A percentile compares a stretch with the other conserved stretches of the same genome.
phyloP scores from a whole-genome alignment of 2,888 invertebrate genomes.

The Merodon equestris region DNA sequence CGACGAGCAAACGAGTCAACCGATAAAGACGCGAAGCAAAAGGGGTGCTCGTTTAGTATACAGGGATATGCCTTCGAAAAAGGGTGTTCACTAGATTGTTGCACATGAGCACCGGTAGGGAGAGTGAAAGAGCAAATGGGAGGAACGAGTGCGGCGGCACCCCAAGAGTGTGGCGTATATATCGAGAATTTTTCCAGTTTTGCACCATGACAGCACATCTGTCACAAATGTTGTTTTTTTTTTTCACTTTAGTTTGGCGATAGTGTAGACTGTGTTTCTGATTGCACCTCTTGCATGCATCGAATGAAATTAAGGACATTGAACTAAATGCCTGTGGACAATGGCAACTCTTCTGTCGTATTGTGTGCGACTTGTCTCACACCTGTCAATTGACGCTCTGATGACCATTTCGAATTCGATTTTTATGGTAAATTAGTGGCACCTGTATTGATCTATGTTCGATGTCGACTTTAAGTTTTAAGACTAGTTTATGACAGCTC shows the following conservation, averaged over 20 bases:
- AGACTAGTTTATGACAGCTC: no score
- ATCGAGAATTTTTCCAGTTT: conserved; percentile 23
- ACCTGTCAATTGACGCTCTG: background rate
- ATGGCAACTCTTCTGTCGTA: conserved; percentile 1
- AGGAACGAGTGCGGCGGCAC: conserved; percentile 5
- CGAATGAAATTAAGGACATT: conserved; percentile 57
- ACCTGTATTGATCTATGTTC: no score
- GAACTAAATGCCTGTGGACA: conserved; percentile 48
- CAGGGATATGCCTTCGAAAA: conserved; percentile 25
- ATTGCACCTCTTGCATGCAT: no score
- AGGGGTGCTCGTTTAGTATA: conserved; percentile 13
- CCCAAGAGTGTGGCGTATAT: conserved; percentile 36
- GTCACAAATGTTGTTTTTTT: conserved; percentile 32
- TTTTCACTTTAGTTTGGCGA: background rate
- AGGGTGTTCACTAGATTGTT: conserved; percentile 44
- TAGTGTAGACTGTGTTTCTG: no score
- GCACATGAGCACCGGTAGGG: background rate
- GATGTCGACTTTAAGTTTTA: no score
- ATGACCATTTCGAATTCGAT: no score
- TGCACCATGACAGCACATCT: conserved; percentile 45
- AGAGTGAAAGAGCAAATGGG: no score
- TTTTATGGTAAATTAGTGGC: no score
- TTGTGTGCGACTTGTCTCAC: conserved; percentile 4
- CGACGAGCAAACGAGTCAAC: conserved; percentile 7
- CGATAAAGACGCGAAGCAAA: conserved; percentile 8